Percentiles rank a stretch among this genome's conserved stretches.
Evolutionary conservation across 1,140 invertebrate genomes (phyloP).

Genomic region (Dendrolimus punctatus): DNA sequence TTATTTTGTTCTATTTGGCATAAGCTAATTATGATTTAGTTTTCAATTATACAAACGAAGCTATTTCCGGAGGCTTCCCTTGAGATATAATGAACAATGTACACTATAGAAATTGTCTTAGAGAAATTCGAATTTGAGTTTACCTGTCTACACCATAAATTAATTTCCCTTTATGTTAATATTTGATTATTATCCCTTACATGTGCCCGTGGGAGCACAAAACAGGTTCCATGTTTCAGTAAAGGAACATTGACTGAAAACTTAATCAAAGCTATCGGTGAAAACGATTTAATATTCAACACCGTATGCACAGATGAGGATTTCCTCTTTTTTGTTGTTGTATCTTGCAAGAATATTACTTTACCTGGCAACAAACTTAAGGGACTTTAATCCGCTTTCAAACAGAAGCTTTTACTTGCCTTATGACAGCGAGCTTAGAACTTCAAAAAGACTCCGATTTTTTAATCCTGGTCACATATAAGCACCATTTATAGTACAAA

Average conservation of each 20-base stretch:
- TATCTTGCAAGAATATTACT: conserved; percentile 46
- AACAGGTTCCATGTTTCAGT: background rate
- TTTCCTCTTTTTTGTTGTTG: conserved; percentile 47
- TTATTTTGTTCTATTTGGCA: no score
- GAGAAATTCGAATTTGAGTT: no score
- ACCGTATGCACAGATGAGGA: conserved; percentile 27
- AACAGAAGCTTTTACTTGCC: conserved; percentile 58
- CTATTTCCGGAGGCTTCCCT: no score
- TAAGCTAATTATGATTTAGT: no score
- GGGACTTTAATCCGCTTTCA: conserved; percentile 59
- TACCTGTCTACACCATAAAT: no score
- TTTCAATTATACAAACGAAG: no score
- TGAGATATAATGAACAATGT: no score
- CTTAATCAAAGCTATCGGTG: conserved; percentile 23
- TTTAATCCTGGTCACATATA: conserved; percentile 48
- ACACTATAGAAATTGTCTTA: no score
- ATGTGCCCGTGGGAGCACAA: no score
- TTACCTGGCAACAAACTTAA: conserved; percentile 63
- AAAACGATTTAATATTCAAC: conserved; percentile 39
- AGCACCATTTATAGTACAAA: conserved; percentile 8
- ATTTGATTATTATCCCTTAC: no score
- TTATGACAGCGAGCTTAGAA: conserved; percentile 59
- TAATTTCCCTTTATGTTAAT: no score
- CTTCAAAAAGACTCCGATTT: conserved; percentile 46
- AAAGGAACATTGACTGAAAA: conserved; percentile 15